Percentiles rank a stretch among this genome's conserved stretches.
Conservation (phyloP, 2,113 vertebrate genomes). For the Bostrychus sinensis region DNA sequence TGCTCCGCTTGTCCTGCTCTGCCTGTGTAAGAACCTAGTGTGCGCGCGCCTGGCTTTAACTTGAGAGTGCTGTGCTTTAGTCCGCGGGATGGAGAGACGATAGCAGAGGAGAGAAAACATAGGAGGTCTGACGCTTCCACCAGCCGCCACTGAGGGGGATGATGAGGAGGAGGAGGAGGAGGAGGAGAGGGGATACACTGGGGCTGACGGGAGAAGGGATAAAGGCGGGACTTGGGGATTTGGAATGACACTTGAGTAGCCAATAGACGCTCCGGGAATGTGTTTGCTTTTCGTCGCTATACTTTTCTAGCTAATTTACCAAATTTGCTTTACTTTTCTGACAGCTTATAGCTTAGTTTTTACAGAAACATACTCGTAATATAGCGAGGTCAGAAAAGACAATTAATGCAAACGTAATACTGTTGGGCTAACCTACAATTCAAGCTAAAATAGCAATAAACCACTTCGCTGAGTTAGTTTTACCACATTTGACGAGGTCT, state of each 20-base stretch:
- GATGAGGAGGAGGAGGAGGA: slow-evolving; percentile 45
- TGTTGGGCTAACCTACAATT: too few relatives aligned
- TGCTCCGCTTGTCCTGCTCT: background rate
- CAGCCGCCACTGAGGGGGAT: slow-evolving; percentile 43
- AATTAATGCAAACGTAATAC: too few relatives aligned
- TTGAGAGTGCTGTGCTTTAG: slow-evolving; percentile 59
- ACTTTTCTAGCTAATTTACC: too few relatives aligned
- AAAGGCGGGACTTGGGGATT: slow-evolving; percentile 53
- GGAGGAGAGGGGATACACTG: slow-evolving; percentile 28
- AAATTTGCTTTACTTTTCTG: background rate
- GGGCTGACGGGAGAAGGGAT: slow-evolving; percentile 36
- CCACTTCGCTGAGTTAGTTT: background rate
- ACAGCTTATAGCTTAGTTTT: too few relatives aligned
- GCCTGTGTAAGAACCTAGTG: slow-evolving; percentile 32
- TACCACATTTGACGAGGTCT: background rate
- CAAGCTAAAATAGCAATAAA: background rate
- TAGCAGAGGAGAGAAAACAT: slow-evolving; percentile 39
- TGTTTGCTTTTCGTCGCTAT: slow-evolving; percentile 6
- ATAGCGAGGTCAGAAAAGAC: background rate
- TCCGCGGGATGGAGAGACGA: slow-evolving; percentile 61
- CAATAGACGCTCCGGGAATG: slow-evolving; percentile 55
- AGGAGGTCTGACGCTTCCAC: slow-evolving; percentile 62
- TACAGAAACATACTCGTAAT: too few relatives aligned
- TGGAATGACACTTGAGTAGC: slow-evolving; percentile 59
- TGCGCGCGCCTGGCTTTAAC: slow-evolving; percentile 45